Evolutionary conservation across 2,888 invertebrate species (phyloP).

Genomic region (Chesias legatella): DNA sequence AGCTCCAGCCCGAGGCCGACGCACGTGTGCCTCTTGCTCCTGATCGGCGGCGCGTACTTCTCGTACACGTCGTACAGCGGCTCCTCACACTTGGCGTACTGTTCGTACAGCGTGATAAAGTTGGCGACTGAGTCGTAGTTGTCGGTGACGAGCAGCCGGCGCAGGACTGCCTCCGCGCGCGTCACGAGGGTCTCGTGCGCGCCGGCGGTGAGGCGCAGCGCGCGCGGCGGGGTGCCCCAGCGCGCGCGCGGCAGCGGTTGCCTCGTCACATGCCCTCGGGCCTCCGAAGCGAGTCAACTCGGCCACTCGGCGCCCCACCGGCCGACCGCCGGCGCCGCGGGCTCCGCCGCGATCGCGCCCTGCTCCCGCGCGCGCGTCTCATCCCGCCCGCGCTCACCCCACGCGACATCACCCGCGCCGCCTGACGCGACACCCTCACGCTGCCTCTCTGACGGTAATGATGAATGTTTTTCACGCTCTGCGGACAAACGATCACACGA

Average conservation of each 20-base stretch:
- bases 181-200: conserved; percentile 90
- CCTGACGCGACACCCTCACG: conserved; percentile 81
- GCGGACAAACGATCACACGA: too few relatives aligned
- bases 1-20: conserved; percentile 90
- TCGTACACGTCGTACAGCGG: conserved; percentile 87
- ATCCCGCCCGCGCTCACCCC: conserved; percentile 49
- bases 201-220: conserved; percentile 50
- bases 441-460: conserved; percentile 83
- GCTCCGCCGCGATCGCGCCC: conserved; percentile 64
- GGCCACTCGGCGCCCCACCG: conserved; percentile 97
- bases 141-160: conserved; percentile 89
- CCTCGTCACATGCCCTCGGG: conserved; percentile 52
- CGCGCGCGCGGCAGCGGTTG: conserved; percentile 46
- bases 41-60: conserved; percentile 88
- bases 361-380: conserved; percentile 36
- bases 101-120: conserved; percentile 85
- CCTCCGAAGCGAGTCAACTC: conserved; percentile 93
- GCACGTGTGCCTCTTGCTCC: conserved; percentile 90
- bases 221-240: conserved; percentile 44
- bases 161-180: conserved; percentile 88
- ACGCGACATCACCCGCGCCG: conserved; percentile 70
- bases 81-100: conserved; percentile 79
- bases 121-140: conserved; percentile 95
- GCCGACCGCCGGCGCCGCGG: conserved; percentile 89
- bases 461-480: conserved; percentile 88